Conservation (phyloP, 2,113 vertebrate genomes). For the Gasterosteus aculeatus region DNA sequence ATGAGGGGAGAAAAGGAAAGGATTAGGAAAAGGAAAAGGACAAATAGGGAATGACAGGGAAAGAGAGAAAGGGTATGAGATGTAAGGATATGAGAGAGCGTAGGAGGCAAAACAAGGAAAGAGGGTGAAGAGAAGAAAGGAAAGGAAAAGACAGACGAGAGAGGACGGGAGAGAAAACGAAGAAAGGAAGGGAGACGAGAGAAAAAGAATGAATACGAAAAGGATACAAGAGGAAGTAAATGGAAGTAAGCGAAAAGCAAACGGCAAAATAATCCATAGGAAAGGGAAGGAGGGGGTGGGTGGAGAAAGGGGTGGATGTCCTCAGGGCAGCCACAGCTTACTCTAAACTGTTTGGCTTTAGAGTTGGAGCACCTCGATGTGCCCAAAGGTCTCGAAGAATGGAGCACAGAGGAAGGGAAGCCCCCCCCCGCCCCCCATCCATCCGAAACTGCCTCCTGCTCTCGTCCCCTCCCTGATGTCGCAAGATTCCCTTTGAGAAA, state of each 20-base stretch:
- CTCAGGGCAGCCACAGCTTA: conserved; percentile 74
- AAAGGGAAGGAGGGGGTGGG: conserved; percentile 36
- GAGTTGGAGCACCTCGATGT: conserved; percentile 73
- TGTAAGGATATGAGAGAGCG: background rate
- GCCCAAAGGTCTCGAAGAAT: conserved; percentile 70
- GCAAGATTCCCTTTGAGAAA: conserved; percentile 13
- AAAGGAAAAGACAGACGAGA: background rate
- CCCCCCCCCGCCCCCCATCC: background rate
- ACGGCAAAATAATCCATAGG: background rate
- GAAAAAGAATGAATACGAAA: background rate
- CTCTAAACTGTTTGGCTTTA: conserved; percentile 77
- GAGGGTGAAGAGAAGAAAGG: background rate
- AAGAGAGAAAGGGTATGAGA: background rate
- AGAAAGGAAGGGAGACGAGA: background rate
- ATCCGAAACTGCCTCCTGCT: conserved; percentile 30
- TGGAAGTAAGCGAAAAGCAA: no score
- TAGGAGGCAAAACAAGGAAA: background rate
- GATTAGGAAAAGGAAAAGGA: background rate
- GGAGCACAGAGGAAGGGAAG: conserved; percentile 51
- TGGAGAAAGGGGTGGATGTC: conserved; percentile 64
- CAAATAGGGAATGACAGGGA: conserved; percentile 1
- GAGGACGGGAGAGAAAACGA: background rate
- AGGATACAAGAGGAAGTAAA: background rate
- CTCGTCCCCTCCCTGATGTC: conserved; percentile 32
- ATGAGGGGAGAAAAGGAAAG: background rate